Evolutionary conservation across 2,113 vertebrate species (phyloP).

Genomic region (Carollia perspicillata): DNA sequence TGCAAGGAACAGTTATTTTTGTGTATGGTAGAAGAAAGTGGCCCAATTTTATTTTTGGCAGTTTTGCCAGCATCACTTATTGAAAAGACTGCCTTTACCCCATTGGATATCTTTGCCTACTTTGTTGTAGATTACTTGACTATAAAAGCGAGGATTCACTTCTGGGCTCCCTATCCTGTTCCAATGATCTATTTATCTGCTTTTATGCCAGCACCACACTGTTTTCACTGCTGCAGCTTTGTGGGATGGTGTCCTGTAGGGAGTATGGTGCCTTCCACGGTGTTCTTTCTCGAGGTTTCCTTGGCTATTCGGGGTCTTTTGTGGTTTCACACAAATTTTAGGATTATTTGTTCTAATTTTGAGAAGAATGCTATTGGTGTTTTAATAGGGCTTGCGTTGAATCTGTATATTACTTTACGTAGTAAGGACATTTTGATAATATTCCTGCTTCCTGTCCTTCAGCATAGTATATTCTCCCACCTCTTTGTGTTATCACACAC

Average conservation of each 20-base stretch:
- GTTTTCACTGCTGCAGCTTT: no score
- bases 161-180: not conserved
- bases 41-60: not conserved
- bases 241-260: not conserved
- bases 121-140: no score
- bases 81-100: not conserved
- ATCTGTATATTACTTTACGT: not conserved
- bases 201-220: not conserved
- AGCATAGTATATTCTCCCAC: not conserved
- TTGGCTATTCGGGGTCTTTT: not conserved
- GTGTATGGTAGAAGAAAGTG: not conserved
- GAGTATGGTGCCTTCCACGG: not conserved
- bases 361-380: not conserved
- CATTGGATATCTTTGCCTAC: not conserved
- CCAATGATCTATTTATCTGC: no score
- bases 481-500: not conserved
- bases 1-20: not conserved
- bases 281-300: not conserved
- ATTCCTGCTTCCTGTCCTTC: not conserved
- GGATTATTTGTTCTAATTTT: not conserved
- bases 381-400: not conserved
- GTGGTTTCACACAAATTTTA: not conserved
- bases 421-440: not conserved
- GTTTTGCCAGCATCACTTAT: not conserved
- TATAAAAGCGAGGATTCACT: not conserved